A percentile compares a stretch with the other conserved stretches of the same genome.
phyloP scores from a whole-genome alignment of 2,797 vertebrate genomes.

The Acanthurus tractus region DNA sequence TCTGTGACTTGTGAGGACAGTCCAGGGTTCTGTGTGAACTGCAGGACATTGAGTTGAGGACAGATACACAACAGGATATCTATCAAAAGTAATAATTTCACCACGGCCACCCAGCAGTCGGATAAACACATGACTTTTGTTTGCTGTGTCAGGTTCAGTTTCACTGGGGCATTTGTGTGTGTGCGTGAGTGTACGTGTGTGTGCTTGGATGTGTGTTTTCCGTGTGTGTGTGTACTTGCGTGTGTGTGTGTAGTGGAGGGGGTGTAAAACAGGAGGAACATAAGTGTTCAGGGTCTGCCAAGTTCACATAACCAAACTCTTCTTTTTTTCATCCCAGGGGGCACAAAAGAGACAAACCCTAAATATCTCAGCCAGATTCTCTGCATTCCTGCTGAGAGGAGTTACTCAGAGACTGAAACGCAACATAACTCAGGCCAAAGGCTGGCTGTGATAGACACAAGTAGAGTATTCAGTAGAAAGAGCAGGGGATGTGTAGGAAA shows the following conservation, averaged over 20 bases:
- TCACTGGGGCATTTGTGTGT: too few relatives aligned
- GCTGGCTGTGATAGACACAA: neutral
- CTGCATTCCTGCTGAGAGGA: conserved; percentile 54
- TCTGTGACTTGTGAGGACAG: conserved; percentile 13
- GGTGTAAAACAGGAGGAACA: conserved; percentile 1
- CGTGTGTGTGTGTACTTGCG: neutral
- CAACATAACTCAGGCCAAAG: neutral
- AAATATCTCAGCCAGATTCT: conserved; percentile 69
- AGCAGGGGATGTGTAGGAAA: neutral
- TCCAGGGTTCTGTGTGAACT: neutral
- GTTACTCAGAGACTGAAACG: conserved; percentile 20
- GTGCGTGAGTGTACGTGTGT: neutral
- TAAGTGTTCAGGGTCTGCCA: conserved; percentile 21
- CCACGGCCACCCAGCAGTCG: conserved; percentile 10
- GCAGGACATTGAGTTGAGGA: conserved; percentile 1
- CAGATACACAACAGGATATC: conserved; percentile 15
- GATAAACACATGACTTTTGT: conserved; percentile 36
- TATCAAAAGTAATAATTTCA: conserved; percentile 10
- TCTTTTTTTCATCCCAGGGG: conserved; percentile 47
- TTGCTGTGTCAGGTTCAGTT: conserved; percentile 33
- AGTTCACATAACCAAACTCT: conserved; percentile 34
- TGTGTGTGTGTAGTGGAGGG: neutral
- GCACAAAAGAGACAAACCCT: conserved; percentile 45
- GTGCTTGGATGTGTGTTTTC: neutral
- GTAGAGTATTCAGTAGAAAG: conserved; percentile 1